Evolutionary conservation across 2,797 vertebrate species (phyloP).

Genomic region (Bryconaethiops microstoma): DNA sequence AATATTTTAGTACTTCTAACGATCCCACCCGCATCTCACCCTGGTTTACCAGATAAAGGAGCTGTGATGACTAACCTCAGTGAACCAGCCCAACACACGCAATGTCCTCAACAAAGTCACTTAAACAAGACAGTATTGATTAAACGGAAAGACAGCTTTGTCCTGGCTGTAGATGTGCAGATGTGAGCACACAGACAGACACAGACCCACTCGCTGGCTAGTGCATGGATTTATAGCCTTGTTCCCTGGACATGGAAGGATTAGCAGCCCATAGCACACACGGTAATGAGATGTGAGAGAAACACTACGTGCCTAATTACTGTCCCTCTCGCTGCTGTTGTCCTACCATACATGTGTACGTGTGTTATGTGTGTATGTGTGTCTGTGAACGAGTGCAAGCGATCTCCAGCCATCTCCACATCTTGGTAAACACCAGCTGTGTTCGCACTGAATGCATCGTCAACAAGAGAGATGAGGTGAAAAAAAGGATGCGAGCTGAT

Average conservation of each 20-base stretch:
- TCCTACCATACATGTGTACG: slow-evolving; percentile 33
- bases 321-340: slow-evolving; percentile 48
- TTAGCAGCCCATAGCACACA: slow-evolving; percentile 62
- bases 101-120: slow-evolving; percentile 3
- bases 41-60: too few relatives aligned
- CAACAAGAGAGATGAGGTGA: slow-evolving; percentile 27
- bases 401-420: slow-evolving; percentile 42
- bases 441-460: slow-evolving; percentile 41
- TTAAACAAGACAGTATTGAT: slow-evolving; percentile 30
- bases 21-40: too few relatives aligned
- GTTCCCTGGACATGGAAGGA: slow-evolving; percentile 49
- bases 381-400: slow-evolving; percentile 27
- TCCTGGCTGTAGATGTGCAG: background rate
- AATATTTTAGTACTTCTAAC: too few relatives aligned
- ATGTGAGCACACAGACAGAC: background rate
- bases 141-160: slow-evolving; percentile 6
- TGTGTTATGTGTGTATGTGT: slow-evolving; percentile 23
- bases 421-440: slow-evolving; percentile 54
- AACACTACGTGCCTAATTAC: slow-evolving; percentile 56
- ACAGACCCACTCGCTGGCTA: slow-evolving; percentile 2
- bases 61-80: too few relatives aligned
- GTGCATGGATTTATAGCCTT: slow-evolving; percentile 25
- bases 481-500: slow-evolving; percentile 32
- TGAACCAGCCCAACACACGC: background rate
- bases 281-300: slow-evolving; percentile 65